Evolutionary conservation across 2,888 invertebrate genomes (phyloP).

Genomic region (Bembecia ichneumoniformis): DNA sequence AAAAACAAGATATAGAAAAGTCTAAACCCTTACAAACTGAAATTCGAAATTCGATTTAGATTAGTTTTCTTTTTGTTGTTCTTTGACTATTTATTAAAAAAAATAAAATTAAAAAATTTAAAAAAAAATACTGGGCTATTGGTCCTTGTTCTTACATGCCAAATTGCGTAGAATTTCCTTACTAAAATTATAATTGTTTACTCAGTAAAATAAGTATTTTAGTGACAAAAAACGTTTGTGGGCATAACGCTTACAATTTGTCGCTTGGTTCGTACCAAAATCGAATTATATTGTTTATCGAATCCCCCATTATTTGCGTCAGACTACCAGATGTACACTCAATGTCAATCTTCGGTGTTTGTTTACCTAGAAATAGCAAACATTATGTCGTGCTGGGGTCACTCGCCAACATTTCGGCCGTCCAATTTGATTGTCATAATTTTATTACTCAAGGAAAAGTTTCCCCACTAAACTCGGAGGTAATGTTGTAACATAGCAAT

Average conservation of each 20-base stretch:
- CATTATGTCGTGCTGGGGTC: constrained; percentile 52
- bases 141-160: too few relatives aligned
- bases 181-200: too few relatives aligned
- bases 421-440: constrained; percentile 61
- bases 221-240: background rate
- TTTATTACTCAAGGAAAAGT: constrained; percentile 27
- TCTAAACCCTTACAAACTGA: too few relatives aligned
- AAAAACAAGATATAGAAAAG: too few relatives aligned
- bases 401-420: constrained; percentile 46
- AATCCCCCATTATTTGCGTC: constrained; percentile 65
- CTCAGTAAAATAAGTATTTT: too few relatives aligned
- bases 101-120: too few relatives aligned
- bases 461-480: constrained; percentile 15
- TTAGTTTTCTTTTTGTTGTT: too few relatives aligned
- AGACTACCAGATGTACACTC: constrained; percentile 67
- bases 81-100: too few relatives aligned
- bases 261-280: constrained; percentile 42
- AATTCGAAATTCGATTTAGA: too few relatives aligned
- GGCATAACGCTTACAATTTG: constrained; percentile 38
- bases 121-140: too few relatives aligned
- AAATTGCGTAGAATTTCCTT: too few relatives aligned
- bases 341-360: constrained; percentile 65
- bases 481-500: constrained; percentile 19
- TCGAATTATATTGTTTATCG: constrained; percentile 66
- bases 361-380: constrained; percentile 69